These are phyloP conservation scores for Gorsachius goisagi DNA, from an alignment of 2,113 vertebrate genomes.

Conservation along the genomic window DNA sequence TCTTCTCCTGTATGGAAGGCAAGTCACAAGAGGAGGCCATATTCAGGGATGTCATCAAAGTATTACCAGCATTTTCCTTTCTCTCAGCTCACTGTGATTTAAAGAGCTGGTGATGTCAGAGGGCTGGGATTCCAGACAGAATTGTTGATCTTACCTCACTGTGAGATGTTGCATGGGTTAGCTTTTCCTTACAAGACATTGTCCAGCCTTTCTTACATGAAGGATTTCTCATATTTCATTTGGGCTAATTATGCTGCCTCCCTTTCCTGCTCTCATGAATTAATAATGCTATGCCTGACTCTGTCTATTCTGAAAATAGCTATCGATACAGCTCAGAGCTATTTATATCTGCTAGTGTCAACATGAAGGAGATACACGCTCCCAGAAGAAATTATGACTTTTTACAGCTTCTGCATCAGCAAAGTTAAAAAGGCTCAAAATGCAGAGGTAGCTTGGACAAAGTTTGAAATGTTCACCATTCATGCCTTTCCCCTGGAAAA, in stretches of 20 bases:
- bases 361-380: conserved; percentile 61
- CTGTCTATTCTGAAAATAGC: conserved; percentile 10
- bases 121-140: neutral
- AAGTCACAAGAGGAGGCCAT: neutral
- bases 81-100: neutral
- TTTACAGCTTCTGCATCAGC: neutral
- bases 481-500: neutral
- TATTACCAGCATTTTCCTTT: neutral
- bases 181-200: conserved; percentile 24
- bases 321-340: conserved; percentile 39
- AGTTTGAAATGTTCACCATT: neutral
- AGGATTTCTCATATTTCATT: conserved; percentile 66
- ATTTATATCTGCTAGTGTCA: conserved; percentile 70
- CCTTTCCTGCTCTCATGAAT: conserved; percentile 59
- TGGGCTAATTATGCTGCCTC: conserved; percentile 45
- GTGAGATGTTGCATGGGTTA: neutral
- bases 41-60: neutral
- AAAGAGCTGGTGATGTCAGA: neutral
- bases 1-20: neutral
- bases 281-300: conserved; percentile 69
- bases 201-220: neutral
- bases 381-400: conserved; percentile 27
- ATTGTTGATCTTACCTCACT: neutral
- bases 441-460: neutral
- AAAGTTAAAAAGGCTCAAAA: neutral